A percentile compares a stretch with the other conserved stretches of the same genome.
Evolutionary conservation across 2,797 vertebrate species (phyloP).

Genomic region (Sylvilagus floridanus): DNA sequence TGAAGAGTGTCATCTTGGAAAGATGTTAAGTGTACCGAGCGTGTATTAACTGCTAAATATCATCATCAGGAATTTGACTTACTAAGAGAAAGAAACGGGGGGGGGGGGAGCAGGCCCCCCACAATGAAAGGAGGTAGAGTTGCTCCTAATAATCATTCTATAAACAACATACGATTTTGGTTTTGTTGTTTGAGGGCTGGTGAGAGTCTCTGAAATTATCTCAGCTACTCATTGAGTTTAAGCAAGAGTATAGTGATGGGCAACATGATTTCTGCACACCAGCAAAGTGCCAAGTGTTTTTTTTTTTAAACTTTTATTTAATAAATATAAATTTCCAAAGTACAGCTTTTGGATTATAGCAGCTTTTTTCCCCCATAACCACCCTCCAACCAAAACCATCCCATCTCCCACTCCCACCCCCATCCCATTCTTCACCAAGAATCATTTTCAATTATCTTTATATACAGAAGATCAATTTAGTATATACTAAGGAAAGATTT

Average conservation of each 20-base stretch:
- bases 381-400: too few species aligned
- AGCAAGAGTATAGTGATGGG: not conserved
- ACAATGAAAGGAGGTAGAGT: not conserved
- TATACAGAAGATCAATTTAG: too few species aligned
- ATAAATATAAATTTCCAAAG: too few species aligned
- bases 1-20: not conserved
- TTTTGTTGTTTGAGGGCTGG: not conserved
- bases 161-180: not conserved
- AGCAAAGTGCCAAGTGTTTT: accelerated
- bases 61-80: not conserved
- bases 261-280: not conserved
- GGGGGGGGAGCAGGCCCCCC: not conserved
- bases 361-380: too few species aligned
- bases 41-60: not conserved
- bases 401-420: too few species aligned
- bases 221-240: not conserved
- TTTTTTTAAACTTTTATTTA: too few species aligned
- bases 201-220: not conserved
- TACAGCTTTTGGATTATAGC: too few species aligned
- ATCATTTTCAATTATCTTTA: too few species aligned
- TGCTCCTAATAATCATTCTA: not conserved
- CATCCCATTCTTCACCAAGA: too few species aligned
- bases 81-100: not conserved
- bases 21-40: accelerated
- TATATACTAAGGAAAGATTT: too few species aligned